phyloP scores from a whole-genome alignment of 2,113 vertebrate species.

The Pavo muticus region DNA sequence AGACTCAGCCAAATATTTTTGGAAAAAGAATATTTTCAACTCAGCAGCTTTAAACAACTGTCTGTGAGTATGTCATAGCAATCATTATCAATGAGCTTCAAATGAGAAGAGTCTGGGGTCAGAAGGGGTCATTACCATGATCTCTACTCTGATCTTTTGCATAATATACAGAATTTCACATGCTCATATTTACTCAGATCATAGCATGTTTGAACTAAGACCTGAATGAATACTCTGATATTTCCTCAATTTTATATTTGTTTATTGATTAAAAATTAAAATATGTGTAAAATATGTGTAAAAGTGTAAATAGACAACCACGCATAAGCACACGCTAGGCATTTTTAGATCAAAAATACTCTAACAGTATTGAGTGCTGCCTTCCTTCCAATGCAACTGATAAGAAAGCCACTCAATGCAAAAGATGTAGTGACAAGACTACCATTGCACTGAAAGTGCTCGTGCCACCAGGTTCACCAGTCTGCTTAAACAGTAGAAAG shows the following conservation, averaged over 20 bases:
- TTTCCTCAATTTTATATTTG: background rate
- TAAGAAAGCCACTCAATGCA: background rate
- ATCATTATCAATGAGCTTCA: slow-evolving; percentile 45
- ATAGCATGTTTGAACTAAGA: background rate
- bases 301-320: background rate
- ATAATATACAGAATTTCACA: background rate
- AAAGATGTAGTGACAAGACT: background rate
- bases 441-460: background rate
- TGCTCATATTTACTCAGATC: background rate
- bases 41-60: slow-evolving; percentile 18
- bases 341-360: background rate
- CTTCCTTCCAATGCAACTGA: background rate
- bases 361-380: background rate
- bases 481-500: background rate
- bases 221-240: background rate
- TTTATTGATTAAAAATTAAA: background rate
- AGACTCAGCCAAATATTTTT: slow-evolving; percentile 27
- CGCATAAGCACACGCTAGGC: background rate
- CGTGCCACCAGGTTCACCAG: background rate
- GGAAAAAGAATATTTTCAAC: slow-evolving; percentile 34
- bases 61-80: slow-evolving; percentile 23
- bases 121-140: background rate
- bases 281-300: background rate
- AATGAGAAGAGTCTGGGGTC: slow-evolving; percentile 33
- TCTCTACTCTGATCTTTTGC: background rate